Conservation (phyloP, 2,797 vertebrate species). For the Atherinosoma microstoma region DNA sequence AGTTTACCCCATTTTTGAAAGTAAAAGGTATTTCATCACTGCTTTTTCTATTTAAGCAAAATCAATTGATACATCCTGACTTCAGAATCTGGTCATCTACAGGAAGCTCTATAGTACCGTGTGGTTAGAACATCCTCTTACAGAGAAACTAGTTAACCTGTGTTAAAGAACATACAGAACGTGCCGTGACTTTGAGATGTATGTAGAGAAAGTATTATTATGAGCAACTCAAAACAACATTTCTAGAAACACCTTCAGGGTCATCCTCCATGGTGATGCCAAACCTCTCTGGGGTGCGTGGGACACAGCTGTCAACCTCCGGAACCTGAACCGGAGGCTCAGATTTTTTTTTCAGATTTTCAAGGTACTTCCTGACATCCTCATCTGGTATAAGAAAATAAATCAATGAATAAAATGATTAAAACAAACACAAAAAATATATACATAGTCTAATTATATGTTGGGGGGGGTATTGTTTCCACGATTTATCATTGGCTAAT, state of each 20-base stretch:
- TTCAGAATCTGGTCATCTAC: not conserved
- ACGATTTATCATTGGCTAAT: not conserved
- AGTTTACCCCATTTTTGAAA: no score
- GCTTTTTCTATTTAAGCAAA: not conserved
- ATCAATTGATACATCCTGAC: not conserved
- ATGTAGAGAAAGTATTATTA: not conserved
- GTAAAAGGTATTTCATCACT: not conserved
- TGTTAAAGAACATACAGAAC: not conserved
- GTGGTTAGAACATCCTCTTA: not conserved
- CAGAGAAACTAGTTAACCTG: not conserved
- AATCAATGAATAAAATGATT: no score
- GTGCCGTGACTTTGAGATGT: not conserved
- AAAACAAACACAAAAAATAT: not conserved
- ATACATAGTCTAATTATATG: not conserved
- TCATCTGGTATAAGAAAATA: slow-evolving; percentile 78
- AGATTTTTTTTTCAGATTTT: slow-evolving; percentile 67
- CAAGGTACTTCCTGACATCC: slow-evolving; percentile 86
- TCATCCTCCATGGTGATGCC: slow-evolving; percentile 89
- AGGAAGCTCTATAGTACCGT: not conserved
- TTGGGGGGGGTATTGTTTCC: not conserved
- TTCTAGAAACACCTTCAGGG: slow-evolving; percentile 77
- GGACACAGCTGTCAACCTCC: slow-evolving; percentile 90
- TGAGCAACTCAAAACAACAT: not conserved
- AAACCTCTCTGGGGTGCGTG: slow-evolving; percentile 70
- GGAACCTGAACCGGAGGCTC: slow-evolving; percentile 90